Percentiles rank a stretch among this genome's conserved stretches.
phyloP scores from a whole-genome alignment of 2,113 vertebrate species.

The Shinisaurus crocodilurus region DNA sequence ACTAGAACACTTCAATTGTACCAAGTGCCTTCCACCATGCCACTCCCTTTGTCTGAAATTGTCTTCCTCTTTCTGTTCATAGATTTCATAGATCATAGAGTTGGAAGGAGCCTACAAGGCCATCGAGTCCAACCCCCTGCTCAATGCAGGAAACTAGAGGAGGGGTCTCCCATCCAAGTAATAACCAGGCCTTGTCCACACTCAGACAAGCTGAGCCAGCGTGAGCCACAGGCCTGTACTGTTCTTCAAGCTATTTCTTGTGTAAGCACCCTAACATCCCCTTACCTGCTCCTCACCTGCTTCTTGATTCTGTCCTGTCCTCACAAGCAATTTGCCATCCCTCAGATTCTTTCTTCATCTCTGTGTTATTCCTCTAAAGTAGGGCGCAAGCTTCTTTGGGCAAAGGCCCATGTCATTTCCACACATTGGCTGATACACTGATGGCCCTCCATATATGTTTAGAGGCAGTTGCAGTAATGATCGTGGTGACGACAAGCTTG shows the following conservation, averaged over 20 bases:
- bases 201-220: no score
- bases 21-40: not conserved
- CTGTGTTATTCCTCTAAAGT: not conserved
- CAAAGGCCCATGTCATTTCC: not conserved
- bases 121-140: no score
- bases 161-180: no score
- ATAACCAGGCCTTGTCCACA: no score
- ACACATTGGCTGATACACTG: not conserved
- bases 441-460: not conserved
- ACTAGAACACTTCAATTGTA: not conserved
- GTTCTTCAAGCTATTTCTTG: not conserved
- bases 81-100: no score
- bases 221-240: no score
- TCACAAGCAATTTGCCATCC: not conserved
- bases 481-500: not conserved
- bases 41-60: not conserved
- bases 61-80: not conserved
- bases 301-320: not conserved
- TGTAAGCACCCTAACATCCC: not conserved
- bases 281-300: not conserved
- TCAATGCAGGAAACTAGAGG: no score
- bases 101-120: no score
- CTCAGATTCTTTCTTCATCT: not conserved
- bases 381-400: no score
- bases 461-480: not conserved